Evolutionary conservation across 2,113 vertebrate species (phyloP).

Genomic region (Bufo bufo): DNA sequence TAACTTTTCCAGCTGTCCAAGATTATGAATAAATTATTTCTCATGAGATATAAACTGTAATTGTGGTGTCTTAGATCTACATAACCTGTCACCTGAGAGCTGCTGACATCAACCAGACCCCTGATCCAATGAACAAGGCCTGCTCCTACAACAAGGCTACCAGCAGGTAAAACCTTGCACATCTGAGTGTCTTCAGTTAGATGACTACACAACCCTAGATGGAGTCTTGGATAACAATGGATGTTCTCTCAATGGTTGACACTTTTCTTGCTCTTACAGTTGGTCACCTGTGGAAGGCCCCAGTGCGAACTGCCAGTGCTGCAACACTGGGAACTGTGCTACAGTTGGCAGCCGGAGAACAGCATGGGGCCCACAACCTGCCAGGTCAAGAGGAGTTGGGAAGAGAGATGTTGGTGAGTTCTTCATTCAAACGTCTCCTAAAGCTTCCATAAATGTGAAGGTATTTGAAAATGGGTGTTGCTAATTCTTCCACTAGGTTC

Average conservation of each 20-base stretch:
- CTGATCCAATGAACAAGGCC: slow-evolving; percentile 70
- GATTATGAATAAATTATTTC: too few relatives aligned
- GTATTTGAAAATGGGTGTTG: too few relatives aligned
- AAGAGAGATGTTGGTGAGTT: slow-evolving; percentile 26
- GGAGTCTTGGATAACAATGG: neutral
- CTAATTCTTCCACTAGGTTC: neutral
- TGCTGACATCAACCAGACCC: slow-evolving; percentile 55
- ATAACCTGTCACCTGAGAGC: slow-evolving; percentile 70
- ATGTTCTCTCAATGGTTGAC: too few relatives aligned
- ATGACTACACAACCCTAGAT: too few relatives aligned
- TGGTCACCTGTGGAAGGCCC: slow-evolving; percentile 72
- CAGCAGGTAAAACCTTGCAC: slow-evolving; percentile 60
- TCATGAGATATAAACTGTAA: neutral
- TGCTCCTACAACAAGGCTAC: slow-evolving; percentile 70
- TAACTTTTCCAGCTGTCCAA: too few relatives aligned
- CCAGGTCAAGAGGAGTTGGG: neutral
- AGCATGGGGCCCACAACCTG: accelerated
- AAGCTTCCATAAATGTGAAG: too few relatives aligned
- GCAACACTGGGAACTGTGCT: slow-evolving; percentile 61
- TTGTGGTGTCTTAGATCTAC: slow-evolving; percentile 61
- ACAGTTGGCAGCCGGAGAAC: neutral
- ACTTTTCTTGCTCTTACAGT: slow-evolving; percentile 54
- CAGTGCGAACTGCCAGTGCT: slow-evolving; percentile 68
- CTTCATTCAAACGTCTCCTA: too few relatives aligned
- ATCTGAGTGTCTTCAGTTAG: neutral